These are phyloP conservation scores for Nebria salina DNA, from an alignment of 2,888 invertebrate genomes.

Conservation along the genomic window DNA sequence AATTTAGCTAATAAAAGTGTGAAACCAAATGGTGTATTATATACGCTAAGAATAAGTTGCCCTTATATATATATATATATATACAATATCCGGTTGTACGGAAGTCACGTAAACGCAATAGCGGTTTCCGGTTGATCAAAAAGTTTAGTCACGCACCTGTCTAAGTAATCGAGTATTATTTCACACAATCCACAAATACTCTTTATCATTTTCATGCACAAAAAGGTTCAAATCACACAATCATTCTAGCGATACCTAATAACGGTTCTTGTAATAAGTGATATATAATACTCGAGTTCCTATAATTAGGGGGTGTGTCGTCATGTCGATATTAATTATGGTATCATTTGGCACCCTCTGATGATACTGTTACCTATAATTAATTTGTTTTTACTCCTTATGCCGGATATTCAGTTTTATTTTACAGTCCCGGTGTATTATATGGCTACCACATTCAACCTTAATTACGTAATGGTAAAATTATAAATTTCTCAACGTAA, in stretches of 20 bases:
- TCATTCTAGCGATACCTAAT: background rate
- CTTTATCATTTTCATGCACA: background rate
- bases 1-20: background rate
- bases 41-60: background rate
- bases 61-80: background rate
- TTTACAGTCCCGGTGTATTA: background rate
- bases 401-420: background rate
- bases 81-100: background rate
- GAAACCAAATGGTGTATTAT: background rate
- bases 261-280: background rate
- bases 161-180: background rate
- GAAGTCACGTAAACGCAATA: constrained; percentile 1
- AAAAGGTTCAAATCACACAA: background rate
- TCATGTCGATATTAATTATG: background rate
- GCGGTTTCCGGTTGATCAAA: background rate
- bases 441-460: background rate
- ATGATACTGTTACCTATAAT: constrained; percentile 1
- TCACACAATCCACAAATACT: background rate
- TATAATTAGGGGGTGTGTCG: background rate
- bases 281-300: background rate
- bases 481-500: no score
- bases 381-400: background rate
- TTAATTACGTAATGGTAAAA: no score
- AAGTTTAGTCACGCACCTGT: background rate
- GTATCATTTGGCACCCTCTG: background rate